Conservation (phyloP, 2,888 invertebrate genomes). For the Cheilosia urbana region DNA sequence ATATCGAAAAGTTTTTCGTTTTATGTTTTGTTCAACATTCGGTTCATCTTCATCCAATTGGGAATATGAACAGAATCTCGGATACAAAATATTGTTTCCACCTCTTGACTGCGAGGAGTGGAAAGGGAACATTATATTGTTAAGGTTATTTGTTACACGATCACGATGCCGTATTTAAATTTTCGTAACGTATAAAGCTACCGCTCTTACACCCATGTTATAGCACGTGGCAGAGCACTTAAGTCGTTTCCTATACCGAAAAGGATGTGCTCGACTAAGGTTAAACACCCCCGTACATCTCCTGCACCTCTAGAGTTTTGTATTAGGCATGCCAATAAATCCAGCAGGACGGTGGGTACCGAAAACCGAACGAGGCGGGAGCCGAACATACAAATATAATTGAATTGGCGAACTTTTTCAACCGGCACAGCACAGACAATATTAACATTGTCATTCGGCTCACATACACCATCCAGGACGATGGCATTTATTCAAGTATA, state of each 20-base stretch:
- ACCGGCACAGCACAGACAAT: conserved; percentile 45
- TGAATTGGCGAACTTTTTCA: conserved; percentile 59
- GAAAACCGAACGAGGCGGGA: background rate
- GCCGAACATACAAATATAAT: conserved; percentile 47
- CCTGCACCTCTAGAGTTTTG: background rate
- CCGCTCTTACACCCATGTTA: conserved; percentile 8
- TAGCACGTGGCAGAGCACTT: conserved; percentile 52
- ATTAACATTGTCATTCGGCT: conserved; percentile 58
- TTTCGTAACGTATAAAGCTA: conserved; percentile 45
- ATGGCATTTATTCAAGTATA: conserved; percentile 2
- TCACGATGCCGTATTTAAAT: conserved; percentile 57
- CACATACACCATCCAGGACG: conserved; percentile 34
- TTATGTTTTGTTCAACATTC: conserved; percentile 13
- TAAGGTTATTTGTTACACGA: conserved; percentile 57
- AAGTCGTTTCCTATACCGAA: conserved; percentile 47
- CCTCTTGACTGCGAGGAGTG: conserved; percentile 15
- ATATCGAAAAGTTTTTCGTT: conserved; percentile 17
- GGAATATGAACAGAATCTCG: conserved; percentile 35
- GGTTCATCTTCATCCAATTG: conserved; percentile 32
- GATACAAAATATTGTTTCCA: conserved; percentile 43
- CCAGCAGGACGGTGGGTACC: conserved; percentile 3
- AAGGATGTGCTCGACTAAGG: conserved; percentile 44
- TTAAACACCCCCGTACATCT: conserved; percentile 14
- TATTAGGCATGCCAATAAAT: conserved; percentile 60
- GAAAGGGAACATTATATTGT: conserved; percentile 39